These are phyloP conservation scores for Calyptommatus sinebrachiatus DNA, from an alignment of 2,113 vertebrate genomes.

Conservation along the genomic window DNA sequence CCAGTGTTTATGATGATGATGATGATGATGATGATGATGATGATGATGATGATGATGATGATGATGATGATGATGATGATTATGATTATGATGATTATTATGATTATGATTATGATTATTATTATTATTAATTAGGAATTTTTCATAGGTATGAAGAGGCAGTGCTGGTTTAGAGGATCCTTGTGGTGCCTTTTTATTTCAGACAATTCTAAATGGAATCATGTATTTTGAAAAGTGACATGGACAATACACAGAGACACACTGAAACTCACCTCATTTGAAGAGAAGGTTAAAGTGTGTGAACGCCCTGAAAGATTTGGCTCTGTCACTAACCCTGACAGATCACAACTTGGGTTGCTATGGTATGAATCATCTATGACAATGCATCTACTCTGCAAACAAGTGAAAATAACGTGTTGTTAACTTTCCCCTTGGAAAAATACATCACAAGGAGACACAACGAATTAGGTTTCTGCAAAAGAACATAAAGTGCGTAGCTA, in stretches of 20 bases:
- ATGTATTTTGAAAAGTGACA: conserved; percentile 53
- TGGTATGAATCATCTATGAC: conserved; percentile 90
- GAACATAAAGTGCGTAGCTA: neutral
- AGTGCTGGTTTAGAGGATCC: conserved; percentile 22
- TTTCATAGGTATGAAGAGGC: conserved; percentile 20
- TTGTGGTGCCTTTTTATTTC: conserved; percentile 35
- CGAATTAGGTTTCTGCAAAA: conserved; percentile 28
- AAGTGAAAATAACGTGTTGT: conserved; percentile 85
- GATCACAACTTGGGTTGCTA: conserved; percentile 85
- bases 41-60: no score
- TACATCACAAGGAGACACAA: conserved; percentile 60
- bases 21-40: no score
- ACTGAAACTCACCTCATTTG: conserved; percentile 88
- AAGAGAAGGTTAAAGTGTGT: conserved; percentile 94
- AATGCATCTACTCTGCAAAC: conserved; percentile 88
- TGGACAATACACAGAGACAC: conserved; percentile 69
- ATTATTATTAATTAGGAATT: neutral
- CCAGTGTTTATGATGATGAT: no score
- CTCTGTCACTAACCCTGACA: conserved; percentile 90
- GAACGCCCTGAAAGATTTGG: conserved; percentile 91
- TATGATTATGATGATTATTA: neutral
- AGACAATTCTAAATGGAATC: conserved; percentile 26
- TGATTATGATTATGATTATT: neutral
- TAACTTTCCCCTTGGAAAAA: conserved; percentile 70
- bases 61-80: no score